These are phyloP conservation scores for Callaeas wilsoni DNA, from an alignment of 2,113 vertebrate genomes.

Conservation along the genomic window DNA sequence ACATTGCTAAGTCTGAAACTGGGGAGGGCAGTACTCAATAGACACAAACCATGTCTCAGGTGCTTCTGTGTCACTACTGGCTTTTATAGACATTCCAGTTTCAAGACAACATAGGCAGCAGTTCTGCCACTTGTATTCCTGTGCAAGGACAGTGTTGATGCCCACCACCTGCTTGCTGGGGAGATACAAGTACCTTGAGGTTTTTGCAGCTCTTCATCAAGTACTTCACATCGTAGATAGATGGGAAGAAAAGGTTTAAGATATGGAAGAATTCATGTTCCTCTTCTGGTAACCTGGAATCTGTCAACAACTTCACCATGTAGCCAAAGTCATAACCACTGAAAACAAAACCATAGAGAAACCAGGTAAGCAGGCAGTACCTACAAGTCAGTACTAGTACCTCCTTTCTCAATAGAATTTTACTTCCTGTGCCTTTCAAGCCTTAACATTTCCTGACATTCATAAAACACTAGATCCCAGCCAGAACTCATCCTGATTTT, in stretches of 20 bases:
- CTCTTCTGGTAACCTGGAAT: slow-evolving; percentile 92
- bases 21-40: neutral
- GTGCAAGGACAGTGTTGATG: neutral
- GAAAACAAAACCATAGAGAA: slow-evolving; percentile 1
- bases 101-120: neutral
- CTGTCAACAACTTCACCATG: slow-evolving; percentile 95
- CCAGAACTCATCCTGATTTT: neutral
- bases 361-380: neutral
- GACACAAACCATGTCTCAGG: neutral
- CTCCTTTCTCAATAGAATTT: neutral
- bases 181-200: slow-evolving; percentile 83
- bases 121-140: neutral
- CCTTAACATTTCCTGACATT: neutral
- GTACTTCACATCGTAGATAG: slow-evolving; percentile 98
- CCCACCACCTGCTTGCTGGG: neutral
- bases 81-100: neutral
- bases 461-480: neutral
- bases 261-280: slow-evolving; percentile 98
- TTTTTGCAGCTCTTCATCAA: slow-evolving; percentile 99
- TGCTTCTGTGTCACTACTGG: neutral
- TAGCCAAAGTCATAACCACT: slow-evolving; percentile 98
- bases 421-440: neutral
- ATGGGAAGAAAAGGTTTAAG: slow-evolving; percentile 95
- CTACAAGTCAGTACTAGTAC: rapidly evolving
- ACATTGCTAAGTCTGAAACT: neutral